Evolutionary conservation across 2,113 vertebrate genomes (phyloP), one percentile per base, ranked within the genome.

Genomic region (Prinia subflava): DNA sequence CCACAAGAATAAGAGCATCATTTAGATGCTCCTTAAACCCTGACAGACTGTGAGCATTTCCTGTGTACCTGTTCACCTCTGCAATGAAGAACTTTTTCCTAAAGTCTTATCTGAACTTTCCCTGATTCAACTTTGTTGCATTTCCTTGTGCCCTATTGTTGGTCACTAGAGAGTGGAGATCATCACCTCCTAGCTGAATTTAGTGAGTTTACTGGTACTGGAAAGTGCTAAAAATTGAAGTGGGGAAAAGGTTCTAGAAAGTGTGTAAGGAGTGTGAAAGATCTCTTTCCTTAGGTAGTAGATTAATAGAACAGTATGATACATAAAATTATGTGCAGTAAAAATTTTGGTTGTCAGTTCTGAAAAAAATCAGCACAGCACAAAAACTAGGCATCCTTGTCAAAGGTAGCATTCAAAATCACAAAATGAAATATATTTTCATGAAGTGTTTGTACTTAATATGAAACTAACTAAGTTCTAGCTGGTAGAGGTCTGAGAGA

Each of bases 91-190:
- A 30, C 23, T 21, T 82, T 60, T 60, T 67, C 39, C 28, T 75
- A 7, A 44, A 24, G 15, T 68, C 62, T 44, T 19, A 12, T n/a
- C 28, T 18, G n/a, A 83, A 60, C 25, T 75, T 53, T 5, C 9
- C 6, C 33, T 82, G 53, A 20, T 68, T 46, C n/a, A 53, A 4
- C 11, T 53, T 63, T 3, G 2, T 46, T 85, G 21, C 6, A 12
- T n/a, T n/a, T 82, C 31, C 31, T 55, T 0, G 0, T 59, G 21
- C 33, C 75, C 22, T 44, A 0, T 9, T 5, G 2, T n/a, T 71
- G 23, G 15, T 42, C 75, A 59, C 20, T 52, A 59, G 42, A 13
- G 21, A 57, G 42, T 1, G 0, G 10, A 60, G 25, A 33, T 44
- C 33, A 84, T 16, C 20, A n/a, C 16, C 11, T 76, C 9, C 24